Base-by-base conservation (phyloP, 2,797 vertebrate species). In the Rhinogobio ventralis region DNA sequence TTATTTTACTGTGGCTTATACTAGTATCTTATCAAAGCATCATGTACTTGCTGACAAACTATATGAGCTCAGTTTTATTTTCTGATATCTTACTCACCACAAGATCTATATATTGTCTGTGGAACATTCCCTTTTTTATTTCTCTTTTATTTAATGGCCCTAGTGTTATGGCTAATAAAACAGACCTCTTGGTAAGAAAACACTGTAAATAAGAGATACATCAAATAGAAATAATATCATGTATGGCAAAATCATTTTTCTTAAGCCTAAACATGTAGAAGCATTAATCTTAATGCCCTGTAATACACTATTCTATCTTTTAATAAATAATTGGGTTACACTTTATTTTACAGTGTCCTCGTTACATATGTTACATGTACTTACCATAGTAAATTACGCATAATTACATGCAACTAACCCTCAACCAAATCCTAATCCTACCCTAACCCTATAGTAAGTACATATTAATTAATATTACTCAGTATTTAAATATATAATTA, bases 21-120 rank as follows among this genome's bases (percentile, higher is more conserved):
- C 69, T n/a, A 17, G 42, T 85, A 79, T 85, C 76, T 85, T 85
- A 85, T 85, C 75, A 85, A 72, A 78, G 64, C 42, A 72, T 71
- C 66, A 15, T 51, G 30, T 23, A 45, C 55, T 45, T 25, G 20
- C 51, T 57, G 57, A 82, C 64, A 83, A 55, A 53, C 30, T 67
- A 45, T 49, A 55, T 57, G 75, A 72, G 67, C 53, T 77, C 46
- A 84, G 67, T 69, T 84, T 71, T 79, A 79, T 60, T 77, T 57
- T 77, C 74, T 76, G 64, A 78, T 67, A 77, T 66, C 69, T 30
- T 57, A 3, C 51, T 55, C 7, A 68, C 30, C 42, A 30, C 25
- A 46, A 23, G 25, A 66, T 45, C 19, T 19, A 30, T 79, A 30
- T 10, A 23, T 30, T n/a, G 28, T 25, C 20, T 9, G 39, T 74